A percentile compares a stretch with the other conserved stretches of the same genome.
phyloP scores from a whole-genome alignment of 2,113 vertebrate genomes.

The Petromus typicus region DNA sequence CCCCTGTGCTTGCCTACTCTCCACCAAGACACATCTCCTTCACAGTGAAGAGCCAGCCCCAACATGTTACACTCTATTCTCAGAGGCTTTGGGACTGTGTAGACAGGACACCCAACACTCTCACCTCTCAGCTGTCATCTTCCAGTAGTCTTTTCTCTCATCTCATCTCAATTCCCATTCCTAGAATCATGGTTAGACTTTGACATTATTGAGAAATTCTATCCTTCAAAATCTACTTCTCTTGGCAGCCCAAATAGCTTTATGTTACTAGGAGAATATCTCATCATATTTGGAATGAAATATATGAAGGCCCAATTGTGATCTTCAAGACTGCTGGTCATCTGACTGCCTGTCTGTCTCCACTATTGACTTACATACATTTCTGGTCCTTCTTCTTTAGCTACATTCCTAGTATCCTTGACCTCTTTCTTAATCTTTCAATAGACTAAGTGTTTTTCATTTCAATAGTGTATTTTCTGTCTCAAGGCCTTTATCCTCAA shows the following conservation, averaged over 20 bases:
- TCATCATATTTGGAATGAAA: neutral
- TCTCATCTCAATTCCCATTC: neutral
- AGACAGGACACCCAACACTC: neutral
- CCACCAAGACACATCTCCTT: neutral
- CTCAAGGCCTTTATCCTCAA: neutral
- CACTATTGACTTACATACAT: neutral
- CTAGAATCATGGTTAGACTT: neutral
- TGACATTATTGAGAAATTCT: neutral
- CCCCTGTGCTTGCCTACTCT: neutral
- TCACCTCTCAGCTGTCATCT: neutral
- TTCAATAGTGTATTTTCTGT: neutral
- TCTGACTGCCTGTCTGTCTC: neutral
- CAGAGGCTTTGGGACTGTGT: neutral
- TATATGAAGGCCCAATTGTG: neutral
- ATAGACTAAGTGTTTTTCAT: no score
- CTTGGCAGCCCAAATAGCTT: neutral
- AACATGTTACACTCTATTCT: neutral
- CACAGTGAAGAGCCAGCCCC: neutral
- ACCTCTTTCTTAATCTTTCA: neutral
- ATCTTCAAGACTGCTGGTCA: neutral
- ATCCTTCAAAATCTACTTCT: neutral
- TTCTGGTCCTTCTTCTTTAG: neutral
- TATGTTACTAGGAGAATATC: neutral
- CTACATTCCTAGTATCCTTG: neutral
- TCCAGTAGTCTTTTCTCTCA: neutral